Evolutionary conservation across 1,140 invertebrate genomes (phyloP), one percentile per base, ranked within the genome.

Genomic region (Rhizoglyphus robini): DNA sequence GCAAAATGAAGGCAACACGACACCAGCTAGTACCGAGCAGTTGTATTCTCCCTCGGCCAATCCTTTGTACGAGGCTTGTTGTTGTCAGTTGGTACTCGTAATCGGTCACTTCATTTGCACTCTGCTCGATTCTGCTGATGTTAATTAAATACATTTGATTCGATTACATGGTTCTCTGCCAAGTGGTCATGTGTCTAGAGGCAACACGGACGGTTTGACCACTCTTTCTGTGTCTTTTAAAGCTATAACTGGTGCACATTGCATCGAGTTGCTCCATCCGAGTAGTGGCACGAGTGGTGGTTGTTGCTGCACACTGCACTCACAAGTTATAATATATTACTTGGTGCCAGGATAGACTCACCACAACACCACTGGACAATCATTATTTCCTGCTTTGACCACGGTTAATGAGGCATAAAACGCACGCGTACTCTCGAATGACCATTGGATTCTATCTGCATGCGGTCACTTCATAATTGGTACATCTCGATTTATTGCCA

Each of bases 321-420:
- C n/a, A n/a, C n/a, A n/a, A n/a, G n/a, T n/a, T n/a, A n/a, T n/a
- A n/a, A n/a, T n/a, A n/a, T n/a, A n/a, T n/a, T 11, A 41, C 36
- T 8, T 8, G 36, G 18, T 41, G 36, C 36, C 36, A 18, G 18
- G 36, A 41, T 18, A 11, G 36, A 41, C 36, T 8, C 51, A 54
- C 51, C 51, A 32, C 51, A 54, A 54, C 51, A 41, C 8, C 36
- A n/a, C n/a, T n/a, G 41, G 23, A 23, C 23, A 23, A 23, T 23
- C 41, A 54, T 54, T 54, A 54, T 54, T 54, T 8, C 20, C 31
- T 15, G 51, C 51, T 54, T 54, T 54, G 51, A 54, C 51, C 51
- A 54, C 51, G 5, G 8, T 23, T 54, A 54, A 54, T 54, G 51
- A 54, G 51, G 8, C 51, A 54, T 54, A 54, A 54, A 54, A 54